Conservation (phyloP, 2,797 vertebrate species). For the Heteromormyrus szaboi region DNA sequence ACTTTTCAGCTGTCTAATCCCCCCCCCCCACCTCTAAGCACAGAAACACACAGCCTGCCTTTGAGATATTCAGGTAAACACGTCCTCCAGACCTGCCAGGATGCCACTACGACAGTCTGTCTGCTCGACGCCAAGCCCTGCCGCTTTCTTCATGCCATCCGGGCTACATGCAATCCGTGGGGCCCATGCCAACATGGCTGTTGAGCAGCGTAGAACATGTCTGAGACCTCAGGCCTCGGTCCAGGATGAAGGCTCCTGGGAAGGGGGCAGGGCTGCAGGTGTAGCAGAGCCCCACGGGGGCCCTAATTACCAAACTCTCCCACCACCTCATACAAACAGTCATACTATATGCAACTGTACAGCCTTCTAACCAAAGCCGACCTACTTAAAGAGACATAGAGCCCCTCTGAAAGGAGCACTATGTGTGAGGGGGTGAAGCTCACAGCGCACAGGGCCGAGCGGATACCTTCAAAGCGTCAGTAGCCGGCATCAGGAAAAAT, state of each 20-base stretch:
- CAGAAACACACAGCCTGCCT: background rate
- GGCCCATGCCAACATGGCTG: background rate
- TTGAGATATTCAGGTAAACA: background rate
- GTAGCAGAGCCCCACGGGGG: background rate
- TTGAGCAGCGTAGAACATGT: background rate
- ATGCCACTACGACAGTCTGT: background rate
- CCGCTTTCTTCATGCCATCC: background rate
- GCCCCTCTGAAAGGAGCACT: background rate
- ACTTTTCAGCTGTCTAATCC: background rate
- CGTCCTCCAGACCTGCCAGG: background rate
- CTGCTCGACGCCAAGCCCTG: background rate
- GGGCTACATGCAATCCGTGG: background rate
- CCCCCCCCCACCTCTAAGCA: background rate
- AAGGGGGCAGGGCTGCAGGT: background rate
- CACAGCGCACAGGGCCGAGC: background rate
- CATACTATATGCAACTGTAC: background rate
- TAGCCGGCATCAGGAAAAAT: background rate
- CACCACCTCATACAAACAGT: background rate
- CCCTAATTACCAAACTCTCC: background rate
- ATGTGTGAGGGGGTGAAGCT: background rate
- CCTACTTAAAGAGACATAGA: background rate
- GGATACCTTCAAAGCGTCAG: background rate
- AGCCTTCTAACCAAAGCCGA: background rate
- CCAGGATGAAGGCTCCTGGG: background rate
- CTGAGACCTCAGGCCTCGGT: background rate